Evolutionary conservation across 2,113 vertebrate genomes (phyloP), one percentile per base, ranked within the genome.

Genomic region (rabbit (Oryctolagus cuniculus)): DNA sequence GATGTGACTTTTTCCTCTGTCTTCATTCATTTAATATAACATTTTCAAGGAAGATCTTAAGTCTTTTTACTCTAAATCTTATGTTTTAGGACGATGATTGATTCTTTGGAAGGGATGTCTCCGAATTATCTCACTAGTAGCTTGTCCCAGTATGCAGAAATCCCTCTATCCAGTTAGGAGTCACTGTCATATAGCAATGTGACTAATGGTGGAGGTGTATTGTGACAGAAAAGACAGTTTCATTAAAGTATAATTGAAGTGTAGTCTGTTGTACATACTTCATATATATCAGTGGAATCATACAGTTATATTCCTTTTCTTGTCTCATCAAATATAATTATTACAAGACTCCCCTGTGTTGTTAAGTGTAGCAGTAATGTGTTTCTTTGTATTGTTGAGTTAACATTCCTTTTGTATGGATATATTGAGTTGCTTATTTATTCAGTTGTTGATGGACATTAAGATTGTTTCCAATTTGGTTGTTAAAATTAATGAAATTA

Each of bases 271-370:
- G 17, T 4, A 64, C 36, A 21, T 84, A n/a, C 34, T 91, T 89
- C 55, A 90, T 88, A 92, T 90, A 21, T 95, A n/a, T 78, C 72
- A 84, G 36, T 90, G 25, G 22, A 90, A 72, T 90, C n/a, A 21
- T 70, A 25, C 8, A 63, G 7, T 21, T 73, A 17, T 44, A 38
- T 10, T 34, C 44, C 27, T 38, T 77, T 29, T 88, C 81, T 75
- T 93, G 10, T 89, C 93, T 96, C 10, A 67, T 15, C 74, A 25
- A 77, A 31, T 17, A 25, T 58, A 72, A 84, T 80, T 90, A 44
- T 49, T 34, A 0, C 80, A 66, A 72, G 77, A 49, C 15, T 95
- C 25, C 13, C 55, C 31, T 17, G 13, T 70, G 51, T 91, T 88
- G 31, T 75, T 88, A 74, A 75, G 55, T 64, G 25, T 82, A 72